Conservation (phyloP, 2,888 invertebrate genomes). For the Endotricha flammealis region DNA sequence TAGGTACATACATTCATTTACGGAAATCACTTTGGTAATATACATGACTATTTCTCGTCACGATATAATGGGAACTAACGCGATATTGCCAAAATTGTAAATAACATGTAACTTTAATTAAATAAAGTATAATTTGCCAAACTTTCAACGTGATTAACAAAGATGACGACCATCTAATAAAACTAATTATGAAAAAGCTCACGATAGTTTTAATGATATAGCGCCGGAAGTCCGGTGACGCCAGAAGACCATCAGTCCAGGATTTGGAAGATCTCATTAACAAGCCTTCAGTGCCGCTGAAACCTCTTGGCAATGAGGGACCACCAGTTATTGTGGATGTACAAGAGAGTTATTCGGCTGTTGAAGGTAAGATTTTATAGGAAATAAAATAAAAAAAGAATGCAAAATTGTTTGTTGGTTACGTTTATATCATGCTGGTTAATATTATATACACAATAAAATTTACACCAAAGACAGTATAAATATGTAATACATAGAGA, state of each 20-base stretch:
- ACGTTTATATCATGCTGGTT: no score
- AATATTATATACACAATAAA: no score
- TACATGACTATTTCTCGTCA: no score
- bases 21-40: no score
- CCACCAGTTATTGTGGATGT: conserved; percentile 95
- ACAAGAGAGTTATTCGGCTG: conserved; percentile 96
- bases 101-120: not conserved
- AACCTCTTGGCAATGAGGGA: conserved; percentile 86
- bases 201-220: conserved; percentile 42
- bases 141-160: conserved; percentile 50
- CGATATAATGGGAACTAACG: no score
- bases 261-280: conserved; percentile 94
- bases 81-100: not conserved
- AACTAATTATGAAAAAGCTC: conserved; percentile 13
- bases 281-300: conserved; percentile 93
- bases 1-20: no score
- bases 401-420: no score
- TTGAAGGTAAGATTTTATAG: conserved; percentile 88
- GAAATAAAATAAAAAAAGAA: no score
- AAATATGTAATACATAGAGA: no score
- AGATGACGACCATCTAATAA: no score
- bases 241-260: conserved; percentile 92
- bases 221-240: conserved; percentile 93
- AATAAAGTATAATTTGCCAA: not conserved
- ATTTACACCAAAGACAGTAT: no score